Conservation (phyloP, 2,113 vertebrate genomes). For the Hyla sarda region DNA sequence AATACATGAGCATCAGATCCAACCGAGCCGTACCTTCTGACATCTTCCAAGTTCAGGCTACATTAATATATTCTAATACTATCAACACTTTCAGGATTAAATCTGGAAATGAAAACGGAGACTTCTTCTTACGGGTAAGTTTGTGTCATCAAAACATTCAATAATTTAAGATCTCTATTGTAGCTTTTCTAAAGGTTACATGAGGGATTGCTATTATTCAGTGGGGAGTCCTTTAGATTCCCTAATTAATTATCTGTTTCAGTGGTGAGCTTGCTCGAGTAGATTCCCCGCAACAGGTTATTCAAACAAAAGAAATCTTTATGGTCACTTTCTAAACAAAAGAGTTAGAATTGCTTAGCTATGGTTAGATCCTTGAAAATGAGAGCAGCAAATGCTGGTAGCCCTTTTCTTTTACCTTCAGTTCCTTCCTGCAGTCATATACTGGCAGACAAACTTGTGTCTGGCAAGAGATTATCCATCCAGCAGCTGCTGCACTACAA, state of each 20-base stretch:
- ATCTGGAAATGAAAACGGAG: constrained; percentile 92
- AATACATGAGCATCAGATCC: constrained; percentile 96
- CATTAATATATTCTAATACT: constrained; percentile 90
- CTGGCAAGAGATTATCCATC: no score
- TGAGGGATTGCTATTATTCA: background rate
- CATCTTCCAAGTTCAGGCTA: constrained; percentile 98
- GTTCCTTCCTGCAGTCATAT: background rate
- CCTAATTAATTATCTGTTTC: background rate
- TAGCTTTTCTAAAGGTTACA: background rate
- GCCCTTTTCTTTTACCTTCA: background rate
- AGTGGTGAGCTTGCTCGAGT: background rate
- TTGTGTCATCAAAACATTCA: background rate
- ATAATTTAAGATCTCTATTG: background rate
- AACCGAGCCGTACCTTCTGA: constrained; percentile 92
- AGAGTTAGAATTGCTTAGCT: no score
- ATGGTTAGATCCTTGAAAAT: background rate
- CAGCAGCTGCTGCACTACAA: no score
- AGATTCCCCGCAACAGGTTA: background rate
- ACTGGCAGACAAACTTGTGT: background rate
- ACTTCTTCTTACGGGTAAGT: constrained; percentile 95
- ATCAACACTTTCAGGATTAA: constrained; percentile 97
- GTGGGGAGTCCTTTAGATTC: background rate
- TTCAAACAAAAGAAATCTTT: no score
- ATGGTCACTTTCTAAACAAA: no score
- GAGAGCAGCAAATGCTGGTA: background rate